Base-by-base conservation (phyloP, 2,888 invertebrate genomes). In the Oscheius sp. region DNA sequence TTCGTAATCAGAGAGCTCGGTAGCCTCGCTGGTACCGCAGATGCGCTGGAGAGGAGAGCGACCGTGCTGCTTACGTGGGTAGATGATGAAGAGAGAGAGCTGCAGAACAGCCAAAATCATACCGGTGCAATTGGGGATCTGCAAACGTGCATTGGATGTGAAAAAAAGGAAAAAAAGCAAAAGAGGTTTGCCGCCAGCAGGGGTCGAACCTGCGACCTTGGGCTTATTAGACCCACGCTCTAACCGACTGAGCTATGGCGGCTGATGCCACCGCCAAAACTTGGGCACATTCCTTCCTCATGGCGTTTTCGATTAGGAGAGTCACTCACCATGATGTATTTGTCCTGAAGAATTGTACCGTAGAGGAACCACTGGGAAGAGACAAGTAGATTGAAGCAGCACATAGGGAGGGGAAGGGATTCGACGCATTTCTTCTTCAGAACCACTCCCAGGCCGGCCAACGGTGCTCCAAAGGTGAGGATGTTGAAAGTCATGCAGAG, bases 341-440 rank as follows among this genome's bases (percentile, higher is more conserved):
- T 89, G 89, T 95, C 94, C 77, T 92, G 90, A 75, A 95, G 92
- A 57, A 94, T 92, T 80, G 93, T 91, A 33, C 94, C 95, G 89
- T 95, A 95, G 0, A 94, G 87, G 70, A 94, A 91, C 95, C 95
- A 95, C 88, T 93, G 92, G 77, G 92, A 92, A 37, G 94, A 92
- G n/a, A 96, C 94, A 7, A 95, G 87, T 29, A 94, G 92, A 78
- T 94, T 95, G 85, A 94, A 93, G 58, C 94, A 90, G 85, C 95
- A 95, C 79, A 96, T 92, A 4, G 95, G 94, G 89, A 96, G 94
- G 3, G 96, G 96, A 90, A 97, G 92, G 50, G 93, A 65, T 7
- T 73, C 73, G 35, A 35, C 35, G 37, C 94, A 93, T 29, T 93
- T 93, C 87, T 91, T 91, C 37, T 50, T 53, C 47, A 96, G 92